Evolutionary conservation across 2,888 invertebrate genomes (phyloP).

Genomic region (Chironomus riparius): DNA sequence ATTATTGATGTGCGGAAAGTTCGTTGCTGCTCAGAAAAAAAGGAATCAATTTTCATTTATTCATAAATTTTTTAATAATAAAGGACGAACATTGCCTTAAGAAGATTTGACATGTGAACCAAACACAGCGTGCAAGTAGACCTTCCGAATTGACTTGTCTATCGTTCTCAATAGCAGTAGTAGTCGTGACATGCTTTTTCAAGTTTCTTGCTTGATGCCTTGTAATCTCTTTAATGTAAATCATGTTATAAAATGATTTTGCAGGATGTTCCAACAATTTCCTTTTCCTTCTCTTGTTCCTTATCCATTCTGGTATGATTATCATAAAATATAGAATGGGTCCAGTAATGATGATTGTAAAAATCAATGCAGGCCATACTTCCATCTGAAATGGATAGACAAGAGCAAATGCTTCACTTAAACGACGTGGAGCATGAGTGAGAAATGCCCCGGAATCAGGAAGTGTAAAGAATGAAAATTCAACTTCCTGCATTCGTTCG

Average conservation of each 20-base stretch:
- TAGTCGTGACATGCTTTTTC: no score
- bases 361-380: slow-evolving; percentile 63
- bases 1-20: slow-evolving; percentile 50
- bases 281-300: not conserved
- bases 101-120: slow-evolving; percentile 63
- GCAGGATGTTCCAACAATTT: no score
- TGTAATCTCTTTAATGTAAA: slow-evolving; percentile 14
- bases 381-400: slow-evolving; percentile 64
- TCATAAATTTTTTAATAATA: not conserved
- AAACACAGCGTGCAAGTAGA: slow-evolving; percentile 53
- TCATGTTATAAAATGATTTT: slow-evolving; percentile 29
- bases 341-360: slow-evolving; percentile 56
- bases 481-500: slow-evolving; percentile 61
- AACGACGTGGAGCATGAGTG: slow-evolving; percentile 61
- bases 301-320: slow-evolving; percentile 46
- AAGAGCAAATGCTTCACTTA: slow-evolving; percentile 65
- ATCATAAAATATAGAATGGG: slow-evolving; percentile 61
- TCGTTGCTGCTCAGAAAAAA: slow-evolving; percentile 44
- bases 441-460: slow-evolving; percentile 70
- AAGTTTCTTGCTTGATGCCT: no score
- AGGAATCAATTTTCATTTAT: not conserved
- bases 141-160: slow-evolving; percentile 32
- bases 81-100: slow-evolving; percentile 56
- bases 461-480: slow-evolving; percentile 66
- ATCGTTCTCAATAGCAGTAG: no score